Base-by-base conservation (phyloP, 2,888 invertebrate genomes). In the Oligia latruncula region DNA sequence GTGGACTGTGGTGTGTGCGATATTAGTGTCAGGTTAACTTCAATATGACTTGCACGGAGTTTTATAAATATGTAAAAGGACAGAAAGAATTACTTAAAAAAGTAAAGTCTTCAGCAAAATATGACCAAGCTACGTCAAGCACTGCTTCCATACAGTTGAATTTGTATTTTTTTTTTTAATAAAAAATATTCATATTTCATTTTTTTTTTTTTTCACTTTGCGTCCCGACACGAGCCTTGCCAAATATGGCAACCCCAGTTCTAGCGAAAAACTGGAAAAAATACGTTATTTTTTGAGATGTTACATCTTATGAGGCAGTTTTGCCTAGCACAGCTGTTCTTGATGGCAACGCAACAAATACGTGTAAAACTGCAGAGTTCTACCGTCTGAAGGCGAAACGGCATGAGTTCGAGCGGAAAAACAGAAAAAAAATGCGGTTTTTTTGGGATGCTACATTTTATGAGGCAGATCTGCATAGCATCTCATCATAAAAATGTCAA, bases 11-110 rank as follows among this genome's bases (percentile, higher is more conserved):
- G 29, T 29, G 29, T 29, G 29, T 29, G 29, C 75, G 35, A 81
- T 74, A 71, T 79, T 77, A 81, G 68, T 79, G 84, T 79, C 79
- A 79, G 70, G 73, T 80, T 65, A 82, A 84, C 70, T 77, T 76
- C 62, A 83, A 83, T 65, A 74, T 83, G 83, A 83, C 81, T 78
- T 84, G 80, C 78, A 76, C 74, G 72, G 82, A 83, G 80, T 80
- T 83, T 76, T 84, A 84, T 64, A 75, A 64, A 65, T 75, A 75
- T 58, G 64, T 65, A 64, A 68, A 52, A 75, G 66, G 64, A 79
- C 74, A 67, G 43, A 67, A 67, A 29, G 29, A 74, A 74, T 58
- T 58, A 29, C 60, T 75, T 17, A 35, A 71, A 40, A 76, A 75
- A 58, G 68, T 67, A 55, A 64, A 67, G 68, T 58, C 74, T 67